Base-by-base conservation (phyloP, 2,797 vertebrate species). In the Enteromius radiatus region DNA sequence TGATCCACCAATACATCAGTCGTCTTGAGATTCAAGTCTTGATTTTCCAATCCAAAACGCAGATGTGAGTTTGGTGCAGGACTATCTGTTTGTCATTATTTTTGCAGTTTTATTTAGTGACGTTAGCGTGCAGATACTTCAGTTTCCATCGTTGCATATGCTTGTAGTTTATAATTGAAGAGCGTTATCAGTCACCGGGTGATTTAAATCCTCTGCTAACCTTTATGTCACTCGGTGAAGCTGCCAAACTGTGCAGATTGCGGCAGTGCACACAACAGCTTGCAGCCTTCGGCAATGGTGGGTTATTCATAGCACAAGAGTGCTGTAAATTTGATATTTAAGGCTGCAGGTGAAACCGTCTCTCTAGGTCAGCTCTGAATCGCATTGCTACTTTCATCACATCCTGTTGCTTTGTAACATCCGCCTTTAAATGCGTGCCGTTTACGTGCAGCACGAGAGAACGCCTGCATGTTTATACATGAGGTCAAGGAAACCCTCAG, bases 151-250 rank as follows among this genome's bases (percentile, higher is more conserved):
- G 31, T 21, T 52, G 21, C n/a, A 54, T 14, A 74, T 56, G 31
- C 19, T 56, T 56, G 71, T 56, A 54, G 71, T 75, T 75, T 75
- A 52, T n/a, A 73, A 33, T 33, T 33, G 9, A 73, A 73, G 28
- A 33, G 67, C 11, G 17, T 36, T 33, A 33, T 64, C 63, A 36
- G 59, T 33, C 15, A 19, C 15, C 5, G 64, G 28, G 52, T 36
- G 87, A 89, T 81, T 75, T 79, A 3, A 33, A 33, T 78, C 83
- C 71, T 38, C 76, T 61, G 36, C 70, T 63, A 74, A 82, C 78
- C 80, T 88, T 78, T 82, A 49, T 23, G 28, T 41, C 65, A 69
- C n/a, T 69, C 73, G 36, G 45, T 68, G 56, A 31, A 78, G 63
- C 59, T 64, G 70, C 77, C 59, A 52, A 79, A 76, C 31, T 45